Percentiles rank a stretch among this genome's conserved stretches.
Evolutionary conservation across 2,113 vertebrate species (phyloP).

Genomic region (Chinchilla lanigera): DNA sequence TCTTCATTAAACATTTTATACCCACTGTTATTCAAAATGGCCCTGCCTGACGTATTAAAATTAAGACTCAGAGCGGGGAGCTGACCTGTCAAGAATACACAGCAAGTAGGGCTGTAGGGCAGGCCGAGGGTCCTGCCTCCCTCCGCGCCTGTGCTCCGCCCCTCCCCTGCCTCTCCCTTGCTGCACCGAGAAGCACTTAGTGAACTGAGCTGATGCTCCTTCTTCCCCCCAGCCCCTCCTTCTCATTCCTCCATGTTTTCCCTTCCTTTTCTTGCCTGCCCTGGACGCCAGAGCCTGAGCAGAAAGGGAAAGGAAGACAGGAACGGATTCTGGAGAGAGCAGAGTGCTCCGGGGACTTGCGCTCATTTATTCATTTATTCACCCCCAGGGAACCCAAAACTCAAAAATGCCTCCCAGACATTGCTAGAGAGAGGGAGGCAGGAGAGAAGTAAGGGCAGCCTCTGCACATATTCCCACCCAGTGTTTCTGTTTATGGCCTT

Average conservation of each 20-base stretch:
- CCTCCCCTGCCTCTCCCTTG: not conserved
- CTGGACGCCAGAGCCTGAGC: slow-evolving; percentile 58
- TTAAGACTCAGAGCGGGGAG: not conserved
- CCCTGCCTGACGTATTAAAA: not conserved
- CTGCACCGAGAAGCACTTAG: not conserved
- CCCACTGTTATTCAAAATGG: not conserved
- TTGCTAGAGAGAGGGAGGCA: not conserved
- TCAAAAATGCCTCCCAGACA: slow-evolving; percentile 12
- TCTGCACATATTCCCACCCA: not conserved
- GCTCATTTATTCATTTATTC: not conserved
- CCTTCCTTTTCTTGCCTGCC: not conserved
- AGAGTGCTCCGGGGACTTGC: not conserved
- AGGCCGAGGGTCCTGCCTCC: not conserved
- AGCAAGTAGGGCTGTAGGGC: not conserved
- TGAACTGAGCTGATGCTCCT: not conserved
- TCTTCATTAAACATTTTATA: not conserved
- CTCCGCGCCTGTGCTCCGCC: rapidly evolving
- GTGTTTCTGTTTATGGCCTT: not conserved
- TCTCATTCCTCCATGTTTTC: not conserved
- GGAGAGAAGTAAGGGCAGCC: not conserved
- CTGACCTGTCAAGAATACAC: not conserved
- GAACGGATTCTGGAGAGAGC: slow-evolving; percentile 49
- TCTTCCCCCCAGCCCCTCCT: not conserved
- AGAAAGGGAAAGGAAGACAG: slow-evolving; percentile 76
- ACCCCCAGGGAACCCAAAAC: slow-evolving; percentile 13